Conservation (phyloP, 2,888 invertebrate genomes). For the Yponomeuta cagnagella region DNA sequence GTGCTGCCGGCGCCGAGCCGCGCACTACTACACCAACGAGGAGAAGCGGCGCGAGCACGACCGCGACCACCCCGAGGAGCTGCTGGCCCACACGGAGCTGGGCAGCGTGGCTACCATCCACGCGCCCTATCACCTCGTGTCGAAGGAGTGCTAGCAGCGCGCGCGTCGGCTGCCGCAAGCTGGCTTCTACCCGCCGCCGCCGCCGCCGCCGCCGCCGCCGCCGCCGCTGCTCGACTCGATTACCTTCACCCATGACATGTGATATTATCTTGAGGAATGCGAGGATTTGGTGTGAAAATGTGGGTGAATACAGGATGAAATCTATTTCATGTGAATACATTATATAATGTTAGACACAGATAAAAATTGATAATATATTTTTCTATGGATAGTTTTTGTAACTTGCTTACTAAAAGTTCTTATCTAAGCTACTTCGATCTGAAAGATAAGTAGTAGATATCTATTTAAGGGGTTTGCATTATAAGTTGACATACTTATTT, state of each 20-base stretch:
- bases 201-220: slow-evolving; percentile 25
- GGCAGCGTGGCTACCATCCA: slow-evolving; percentile 61
- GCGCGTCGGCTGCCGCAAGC: slow-evolving; percentile 30
- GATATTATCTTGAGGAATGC: slow-evolving; percentile 44
- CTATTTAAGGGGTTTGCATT: neutral
- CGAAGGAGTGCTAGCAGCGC: slow-evolving; percentile 54
- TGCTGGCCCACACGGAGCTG: slow-evolving; percentile 47
- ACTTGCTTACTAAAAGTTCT: neutral
- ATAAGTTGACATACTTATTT: neutral
- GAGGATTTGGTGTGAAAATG: slow-evolving; percentile 60
- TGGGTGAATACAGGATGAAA: neutral
- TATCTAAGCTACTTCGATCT: neutral
- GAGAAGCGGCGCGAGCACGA: slow-evolving; percentile 73
- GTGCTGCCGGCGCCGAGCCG: slow-evolving; percentile 81
- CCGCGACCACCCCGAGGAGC: slow-evolving; percentile 58
- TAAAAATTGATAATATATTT: neutral
- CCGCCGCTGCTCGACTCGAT: slow-evolving; percentile 32
- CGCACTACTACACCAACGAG: slow-evolving; percentile 87
- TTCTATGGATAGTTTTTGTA: neutral
- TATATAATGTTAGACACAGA: neutral
- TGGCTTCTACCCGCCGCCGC: slow-evolving; percentile 32
- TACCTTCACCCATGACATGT: slow-evolving; percentile 43
- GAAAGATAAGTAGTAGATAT: neutral
- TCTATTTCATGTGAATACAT: neutral
- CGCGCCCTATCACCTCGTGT: slow-evolving; percentile 50